Conservation (phyloP, 2,797 vertebrate genomes). For the Lutjanus campechanus region DNA sequence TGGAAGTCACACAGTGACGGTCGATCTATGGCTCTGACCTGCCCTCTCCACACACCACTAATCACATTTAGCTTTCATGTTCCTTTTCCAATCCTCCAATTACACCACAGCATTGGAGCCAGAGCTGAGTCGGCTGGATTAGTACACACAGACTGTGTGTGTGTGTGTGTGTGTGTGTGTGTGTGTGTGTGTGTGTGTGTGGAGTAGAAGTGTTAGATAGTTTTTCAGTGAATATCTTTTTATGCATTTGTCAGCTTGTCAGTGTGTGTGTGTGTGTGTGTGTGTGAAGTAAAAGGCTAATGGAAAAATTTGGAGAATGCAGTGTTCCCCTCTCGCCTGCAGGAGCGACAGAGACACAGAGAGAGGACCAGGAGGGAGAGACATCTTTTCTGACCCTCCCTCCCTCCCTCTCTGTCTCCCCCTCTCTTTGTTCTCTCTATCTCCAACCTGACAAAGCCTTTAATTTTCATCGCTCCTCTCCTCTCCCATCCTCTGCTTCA, state of each 20-base stretch:
- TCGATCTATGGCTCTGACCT: conserved; percentile 32
- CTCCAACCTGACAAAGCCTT: conserved; percentile 12
- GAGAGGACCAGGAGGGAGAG: background rate
- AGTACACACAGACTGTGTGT: background rate
- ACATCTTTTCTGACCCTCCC: background rate
- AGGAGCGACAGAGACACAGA: background rate
- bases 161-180: background rate
- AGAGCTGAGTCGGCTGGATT: conserved; percentile 32
- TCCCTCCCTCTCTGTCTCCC: background rate
- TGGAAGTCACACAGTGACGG: background rate
- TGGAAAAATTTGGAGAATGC: conserved; percentile 11
- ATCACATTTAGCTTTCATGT: conserved; percentile 45
- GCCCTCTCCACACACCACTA: conserved; percentile 28
- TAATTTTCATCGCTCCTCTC: conserved; percentile 9
- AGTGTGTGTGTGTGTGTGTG: conserved; percentile 4
- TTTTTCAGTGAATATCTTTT: conserved; percentile 6
- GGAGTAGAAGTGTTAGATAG: background rate
- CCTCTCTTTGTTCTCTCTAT: conserved; percentile 2
- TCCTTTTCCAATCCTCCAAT: conserved; percentile 48
- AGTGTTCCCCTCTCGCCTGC: background rate
- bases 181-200: background rate
- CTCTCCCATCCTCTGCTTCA: conserved; percentile 8
- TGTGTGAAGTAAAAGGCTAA: background rate
- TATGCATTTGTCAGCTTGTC: too few species aligned
- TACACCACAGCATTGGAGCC: conserved; percentile 30